Percentiles rank a stretch among this genome's conserved stretches.
phyloP scores from a whole-genome alignment of 2,888 invertebrate genomes.

The Catocala fraxini region DNA sequence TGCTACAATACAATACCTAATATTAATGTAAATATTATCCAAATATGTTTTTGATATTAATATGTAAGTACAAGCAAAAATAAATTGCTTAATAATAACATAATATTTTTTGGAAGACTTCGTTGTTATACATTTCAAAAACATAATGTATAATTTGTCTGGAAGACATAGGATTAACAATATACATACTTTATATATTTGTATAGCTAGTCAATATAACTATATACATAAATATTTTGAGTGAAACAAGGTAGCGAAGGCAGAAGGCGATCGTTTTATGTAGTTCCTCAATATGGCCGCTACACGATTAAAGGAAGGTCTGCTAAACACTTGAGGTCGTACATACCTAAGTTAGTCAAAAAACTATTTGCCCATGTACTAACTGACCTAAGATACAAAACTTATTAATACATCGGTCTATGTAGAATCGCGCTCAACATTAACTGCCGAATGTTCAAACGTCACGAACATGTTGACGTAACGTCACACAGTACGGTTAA shows the following conservation, averaged over 20 bases:
- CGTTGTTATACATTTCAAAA: slow-evolving; percentile 75
- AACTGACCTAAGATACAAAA: slow-evolving; percentile 49
- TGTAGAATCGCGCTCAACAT: slow-evolving; percentile 55
- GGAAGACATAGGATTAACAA: slow-evolving; percentile 73
- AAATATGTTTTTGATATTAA: slow-evolving; percentile 52
- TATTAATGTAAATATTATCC: slow-evolving; percentile 50
- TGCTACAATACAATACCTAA: slow-evolving; percentile 41
- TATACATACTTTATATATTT: slow-evolving; percentile 36
- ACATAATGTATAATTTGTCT: slow-evolving; percentile 52
- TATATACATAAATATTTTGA: slow-evolving; percentile 44
- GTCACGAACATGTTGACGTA: neutral
- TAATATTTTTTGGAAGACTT: slow-evolving; percentile 77
- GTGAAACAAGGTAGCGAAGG: slow-evolving; percentile 32
- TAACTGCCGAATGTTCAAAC: slow-evolving; percentile 8
- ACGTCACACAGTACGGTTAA: no score
- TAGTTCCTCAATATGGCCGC: slow-evolving; percentile 27
- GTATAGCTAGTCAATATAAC: slow-evolving; percentile 37
- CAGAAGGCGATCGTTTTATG: slow-evolving; percentile 35
- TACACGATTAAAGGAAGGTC: slow-evolving; percentile 32
- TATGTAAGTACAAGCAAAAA: slow-evolving; percentile 32
- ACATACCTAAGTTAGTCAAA: slow-evolving; percentile 18
- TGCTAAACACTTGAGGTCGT: slow-evolving; percentile 29
- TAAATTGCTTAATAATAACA: slow-evolving; percentile 33
- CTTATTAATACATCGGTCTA: slow-evolving; percentile 62
- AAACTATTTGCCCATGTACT: slow-evolving; percentile 43